phyloP scores from a whole-genome alignment of 2,888 invertebrate genomes.

The Noctua fimbriata region DNA sequence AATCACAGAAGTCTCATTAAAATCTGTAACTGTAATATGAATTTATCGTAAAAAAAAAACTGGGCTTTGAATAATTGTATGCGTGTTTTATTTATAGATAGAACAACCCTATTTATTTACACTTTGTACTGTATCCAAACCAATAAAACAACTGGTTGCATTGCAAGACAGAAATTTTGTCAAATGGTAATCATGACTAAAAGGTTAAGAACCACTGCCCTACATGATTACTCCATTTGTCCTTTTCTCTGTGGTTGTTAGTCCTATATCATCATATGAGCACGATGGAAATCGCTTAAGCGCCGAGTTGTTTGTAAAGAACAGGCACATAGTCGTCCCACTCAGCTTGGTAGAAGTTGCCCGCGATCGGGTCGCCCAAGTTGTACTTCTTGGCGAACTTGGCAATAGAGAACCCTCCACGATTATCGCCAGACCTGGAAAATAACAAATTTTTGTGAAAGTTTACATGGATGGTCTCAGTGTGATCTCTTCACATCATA shows the following conservation, averaged over 20 bases:
- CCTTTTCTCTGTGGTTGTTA: constrained; percentile 8
- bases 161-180: no score
- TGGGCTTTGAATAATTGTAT: no score
- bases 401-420: constrained; percentile 83
- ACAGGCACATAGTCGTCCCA: constrained; percentile 95
- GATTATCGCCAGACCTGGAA: constrained; percentile 83
- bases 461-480: neutral
- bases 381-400: constrained; percentile 94
- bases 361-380: constrained; percentile 94
- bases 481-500: neutral
- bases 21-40: no score
- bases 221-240: constrained; percentile 38
- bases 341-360: constrained; percentile 95
- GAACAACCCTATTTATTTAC: no score
- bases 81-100: no score
- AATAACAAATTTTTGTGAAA: neutral
- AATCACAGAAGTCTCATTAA: no score
- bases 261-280: constrained; percentile 4
- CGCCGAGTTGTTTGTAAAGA: constrained; percentile 86
- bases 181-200: no score
- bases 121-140: no score
- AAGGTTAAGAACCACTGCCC: no score
- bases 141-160: no score
- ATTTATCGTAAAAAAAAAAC: no score
- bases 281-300: constrained; percentile 61